These are phyloP conservation scores for Erebia epiphron DNA, from an alignment of 2,888 invertebrate genomes.

Conservation along the genomic window DNA sequence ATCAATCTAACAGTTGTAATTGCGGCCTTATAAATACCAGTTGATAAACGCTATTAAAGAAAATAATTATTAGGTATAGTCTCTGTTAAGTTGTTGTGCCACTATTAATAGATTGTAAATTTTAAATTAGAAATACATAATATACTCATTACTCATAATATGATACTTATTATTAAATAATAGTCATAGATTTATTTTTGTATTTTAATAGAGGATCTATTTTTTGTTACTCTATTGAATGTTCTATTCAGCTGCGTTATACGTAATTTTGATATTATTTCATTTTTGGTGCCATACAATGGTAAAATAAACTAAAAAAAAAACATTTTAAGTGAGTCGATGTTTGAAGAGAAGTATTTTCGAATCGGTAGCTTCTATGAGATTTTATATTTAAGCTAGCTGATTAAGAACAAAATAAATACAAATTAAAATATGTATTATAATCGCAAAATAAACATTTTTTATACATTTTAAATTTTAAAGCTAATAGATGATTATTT, in stretches of 20 bases:
- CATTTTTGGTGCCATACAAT: conserved; percentile 37
- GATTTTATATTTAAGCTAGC: background rate
- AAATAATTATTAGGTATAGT: background rate
- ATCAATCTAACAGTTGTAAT: too few species aligned
- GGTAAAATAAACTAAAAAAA: conserved; percentile 20
- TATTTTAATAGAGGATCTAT: conserved; percentile 1
- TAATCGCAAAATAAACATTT: background rate
- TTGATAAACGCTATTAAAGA: too few species aligned
- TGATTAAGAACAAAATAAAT: background rate
- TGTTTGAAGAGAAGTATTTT: conserved; percentile 2
- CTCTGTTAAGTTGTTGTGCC: background rate
- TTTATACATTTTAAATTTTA: background rate
- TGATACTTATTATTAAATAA: too few species aligned
- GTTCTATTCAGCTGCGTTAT: conserved; percentile 15
- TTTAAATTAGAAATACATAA: background rate
- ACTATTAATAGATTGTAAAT: background rate
- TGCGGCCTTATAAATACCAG: too few species aligned
- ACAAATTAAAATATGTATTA: background rate
- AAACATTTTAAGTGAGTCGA: too few species aligned
- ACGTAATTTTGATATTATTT: conserved; percentile 25
- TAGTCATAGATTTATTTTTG: background rate
- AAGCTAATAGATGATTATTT: background rate
- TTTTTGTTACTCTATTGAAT: conserved; percentile 13
- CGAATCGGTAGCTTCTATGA: conserved; percentile 15
- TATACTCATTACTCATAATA: conserved; percentile 16